Conservation (phyloP, 2,797 vertebrate genomes). For the Leptodactylus fallax region DNA sequence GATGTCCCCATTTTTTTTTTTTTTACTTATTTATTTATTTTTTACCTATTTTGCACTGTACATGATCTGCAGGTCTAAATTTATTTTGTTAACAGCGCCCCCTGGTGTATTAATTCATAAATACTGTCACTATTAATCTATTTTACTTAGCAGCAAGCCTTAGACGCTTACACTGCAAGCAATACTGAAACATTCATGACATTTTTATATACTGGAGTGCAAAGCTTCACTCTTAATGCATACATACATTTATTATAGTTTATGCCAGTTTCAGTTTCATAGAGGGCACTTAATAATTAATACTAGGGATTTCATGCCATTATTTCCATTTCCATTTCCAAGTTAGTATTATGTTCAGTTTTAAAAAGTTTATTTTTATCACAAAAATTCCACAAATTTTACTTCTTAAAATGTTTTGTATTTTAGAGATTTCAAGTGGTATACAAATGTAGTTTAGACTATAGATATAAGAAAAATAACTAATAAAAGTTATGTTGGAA, state of each 20-base stretch:
- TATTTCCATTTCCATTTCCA: not conserved
- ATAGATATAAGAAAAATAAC: too few relatives aligned
- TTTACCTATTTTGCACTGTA: not conserved
- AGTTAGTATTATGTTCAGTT: not conserved
- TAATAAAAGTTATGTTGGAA: too few relatives aligned
- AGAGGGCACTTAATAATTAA: not conserved
- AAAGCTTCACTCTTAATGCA: conserved; percentile 9
- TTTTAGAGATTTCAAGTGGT: not conserved
- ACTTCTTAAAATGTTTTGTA: not conserved
- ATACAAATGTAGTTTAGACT: too few relatives aligned
- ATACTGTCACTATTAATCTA: conserved; percentile 22
- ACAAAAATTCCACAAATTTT: not conserved
- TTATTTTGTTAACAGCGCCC: conserved; percentile 57
- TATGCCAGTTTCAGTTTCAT: conserved; percentile 1
- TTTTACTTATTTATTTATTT: not conserved
- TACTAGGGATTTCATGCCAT: not conserved
- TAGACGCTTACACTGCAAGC: not conserved
- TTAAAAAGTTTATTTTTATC: not conserved
- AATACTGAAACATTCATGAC: conserved; percentile 17
- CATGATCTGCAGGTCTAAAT: not conserved
- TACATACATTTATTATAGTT: not conserved
- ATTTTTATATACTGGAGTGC: conserved; percentile 7
- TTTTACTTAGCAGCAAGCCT: conserved; percentile 10
- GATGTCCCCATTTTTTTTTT: conserved; percentile 18
- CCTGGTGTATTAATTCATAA: conserved; percentile 53